Percentiles rank a stretch among this genome's conserved stretches.
phyloP scores from a whole-genome alignment of 2,113 vertebrate genomes.

The Aegotheles bennettii region DNA sequence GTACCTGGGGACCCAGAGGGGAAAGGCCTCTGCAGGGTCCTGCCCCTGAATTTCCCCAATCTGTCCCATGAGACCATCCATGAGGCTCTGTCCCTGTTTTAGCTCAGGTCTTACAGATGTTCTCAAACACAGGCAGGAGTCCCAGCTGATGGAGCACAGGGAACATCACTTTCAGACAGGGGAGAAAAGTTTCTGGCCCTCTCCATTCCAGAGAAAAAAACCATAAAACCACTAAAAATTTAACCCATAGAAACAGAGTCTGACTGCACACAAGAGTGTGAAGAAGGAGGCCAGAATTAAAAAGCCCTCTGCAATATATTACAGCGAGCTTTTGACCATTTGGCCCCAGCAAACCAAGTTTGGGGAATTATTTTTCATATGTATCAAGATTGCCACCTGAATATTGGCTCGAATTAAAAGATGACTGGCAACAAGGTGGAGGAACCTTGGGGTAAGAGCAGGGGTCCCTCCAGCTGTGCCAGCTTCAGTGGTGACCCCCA shows the following conservation, averaged over 20 bases:
- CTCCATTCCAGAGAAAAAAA: neutral
- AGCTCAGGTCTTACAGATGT: neutral
- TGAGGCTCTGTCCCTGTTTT: neutral
- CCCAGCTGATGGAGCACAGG: neutral
- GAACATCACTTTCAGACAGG: neutral
- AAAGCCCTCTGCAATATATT: neutral
- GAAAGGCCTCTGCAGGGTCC: neutral
- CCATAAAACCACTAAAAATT: neutral
- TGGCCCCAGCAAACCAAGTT: neutral
- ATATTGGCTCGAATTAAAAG: neutral
- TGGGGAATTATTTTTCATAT: neutral
- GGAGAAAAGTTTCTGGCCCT: neutral
- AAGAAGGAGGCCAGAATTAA: neutral
- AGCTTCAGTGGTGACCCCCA: neutral
- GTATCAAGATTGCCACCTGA: neutral
- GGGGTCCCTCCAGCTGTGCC: neutral
- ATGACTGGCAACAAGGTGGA: neutral
- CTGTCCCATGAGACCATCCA: neutral
- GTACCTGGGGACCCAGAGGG: neutral
- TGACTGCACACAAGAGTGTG: neutral
- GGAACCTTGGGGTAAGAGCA: neutral
- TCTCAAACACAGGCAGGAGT: fast-evolving
- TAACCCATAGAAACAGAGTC: neutral
- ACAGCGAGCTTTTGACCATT: neutral
- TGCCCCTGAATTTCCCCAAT: neutral